A percentile compares a stretch with the other conserved stretches of the same genome.
These are phyloP conservation scores for Archips xylosteana DNA, from an alignment of 2,888 invertebrate species.

Conservation along the genomic window DNA sequence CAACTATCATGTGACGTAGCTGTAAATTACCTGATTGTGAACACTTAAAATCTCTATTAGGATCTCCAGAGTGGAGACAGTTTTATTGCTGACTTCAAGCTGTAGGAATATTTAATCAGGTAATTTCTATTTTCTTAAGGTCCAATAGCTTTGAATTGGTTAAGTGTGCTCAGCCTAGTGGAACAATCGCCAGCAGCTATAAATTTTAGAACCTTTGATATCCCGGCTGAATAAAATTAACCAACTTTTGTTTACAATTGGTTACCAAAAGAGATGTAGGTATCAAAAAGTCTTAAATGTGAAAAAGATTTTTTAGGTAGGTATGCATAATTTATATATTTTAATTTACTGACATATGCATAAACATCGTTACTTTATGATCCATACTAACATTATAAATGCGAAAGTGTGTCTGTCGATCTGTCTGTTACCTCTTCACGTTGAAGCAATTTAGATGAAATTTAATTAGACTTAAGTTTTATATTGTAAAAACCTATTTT, in stretches of 20 bases:
- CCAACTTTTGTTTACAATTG: not conserved
- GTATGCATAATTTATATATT: too few relatives aligned
- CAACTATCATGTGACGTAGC: not conserved
- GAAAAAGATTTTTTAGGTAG: too few relatives aligned
- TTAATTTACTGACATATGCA: too few relatives aligned
- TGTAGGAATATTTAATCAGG: conserved; percentile 35
- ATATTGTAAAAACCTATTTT: too few relatives aligned
- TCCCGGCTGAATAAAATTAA: conserved; percentile 1
- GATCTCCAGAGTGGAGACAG: conserved; percentile 7
- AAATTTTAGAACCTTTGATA: conserved; percentile 15
- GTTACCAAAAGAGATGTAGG: too few relatives aligned
- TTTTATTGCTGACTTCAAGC: conserved; percentile 21
- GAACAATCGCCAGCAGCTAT: conserved; percentile 24
- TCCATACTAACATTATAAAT: too few relatives aligned
- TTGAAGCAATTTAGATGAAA: too few relatives aligned
- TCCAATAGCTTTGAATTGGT: conserved; percentile 33
- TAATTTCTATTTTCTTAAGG: conserved; percentile 28
- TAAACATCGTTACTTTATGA: too few relatives aligned
- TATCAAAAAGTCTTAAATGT: too few relatives aligned
- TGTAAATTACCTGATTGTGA: not conserved
- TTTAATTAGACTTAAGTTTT: too few relatives aligned
- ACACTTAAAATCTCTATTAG: conserved; percentile 1
- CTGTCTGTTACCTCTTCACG: too few relatives aligned
- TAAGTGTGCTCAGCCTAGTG: conserved; percentile 8
- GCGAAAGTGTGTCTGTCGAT: too few relatives aligned